phyloP scores from a whole-genome alignment of 2,797 vertebrate species.

The Momotus momota region DNA sequence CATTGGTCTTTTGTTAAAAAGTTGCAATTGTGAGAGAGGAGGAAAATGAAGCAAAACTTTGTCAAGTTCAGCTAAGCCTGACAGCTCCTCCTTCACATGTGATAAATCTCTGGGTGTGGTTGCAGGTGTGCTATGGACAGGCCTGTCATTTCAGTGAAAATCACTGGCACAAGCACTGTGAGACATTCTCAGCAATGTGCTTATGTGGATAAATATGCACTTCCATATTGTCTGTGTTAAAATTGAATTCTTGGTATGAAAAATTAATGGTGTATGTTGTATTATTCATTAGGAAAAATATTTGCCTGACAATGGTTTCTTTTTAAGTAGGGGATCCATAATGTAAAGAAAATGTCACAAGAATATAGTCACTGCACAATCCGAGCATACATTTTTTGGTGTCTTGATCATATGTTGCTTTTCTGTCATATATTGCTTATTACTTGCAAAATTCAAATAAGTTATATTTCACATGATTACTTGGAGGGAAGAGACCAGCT shows the following conservation, averaged over 20 bases:
- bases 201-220: not conserved
- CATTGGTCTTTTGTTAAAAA: not conserved
- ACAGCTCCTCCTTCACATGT: not conserved
- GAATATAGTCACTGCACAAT: not conserved
- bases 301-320: not conserved
- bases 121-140: not conserved
- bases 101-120: not conserved
- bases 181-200: not conserved
- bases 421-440: not conserved
- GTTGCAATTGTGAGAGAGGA: not conserved
- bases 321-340: not conserved
- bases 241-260: not conserved
- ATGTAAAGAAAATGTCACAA: not conserved
- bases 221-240: not conserved
- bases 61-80: not conserved
- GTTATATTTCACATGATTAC: not conserved
- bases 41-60: not conserved
- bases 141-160: not conserved
- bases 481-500: not conserved
- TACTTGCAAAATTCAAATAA: not conserved
- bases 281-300: not conserved
- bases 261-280: not conserved
- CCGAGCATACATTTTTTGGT: not conserved
- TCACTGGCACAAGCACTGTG: not conserved
- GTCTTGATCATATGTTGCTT: not conserved